Base-by-base conservation (phyloP, 2,113 vertebrate genomes). In the Tringa solitaria region DNA sequence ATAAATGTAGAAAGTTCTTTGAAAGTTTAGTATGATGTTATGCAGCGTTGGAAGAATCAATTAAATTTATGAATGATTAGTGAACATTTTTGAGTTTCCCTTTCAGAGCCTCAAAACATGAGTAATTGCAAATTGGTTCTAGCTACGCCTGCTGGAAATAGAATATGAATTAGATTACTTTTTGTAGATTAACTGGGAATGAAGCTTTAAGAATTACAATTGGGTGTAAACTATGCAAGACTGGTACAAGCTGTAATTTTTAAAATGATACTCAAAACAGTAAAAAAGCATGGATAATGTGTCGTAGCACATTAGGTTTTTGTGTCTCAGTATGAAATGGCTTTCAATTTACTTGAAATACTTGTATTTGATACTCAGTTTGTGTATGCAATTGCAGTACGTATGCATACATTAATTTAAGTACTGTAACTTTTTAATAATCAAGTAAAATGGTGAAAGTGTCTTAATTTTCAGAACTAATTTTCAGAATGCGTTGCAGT, bases 371-470 rank as follows among this genome's bases (percentile, higher is more conserved):
- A 15, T 28, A 12, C 15, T 43, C 46, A 27, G 33, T 37, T 48
- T 46, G 33, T 69, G 35, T 50, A 19, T 18, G n/a, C 59, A 45
- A 28, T 45, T 65, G 16, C 64, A 64, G 15, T 35, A 24, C 2
- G 0, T n/a, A 10, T 1, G 2, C 20, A 2, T 22, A 23, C 10
- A 19, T 32, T 35, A 41, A 28, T 43, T 48, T 22, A 76, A 45
- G 30, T 59, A 8, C 32, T 57, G 35, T 50, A 41, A 39, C 32
- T 7, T 54, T 54, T 69, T 35, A 26, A 27, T 51, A 21, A 22
- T 57, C 35, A 18, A 43, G 30, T 56, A 20, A 64, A 92, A 82
- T 17, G 4, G 10, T 39, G 54, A 43, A 48, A 77, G 13, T 18
- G 3, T 65, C 32, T 60, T 87, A 23, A 37, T 74, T 81, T 77